Evolutionary conservation across 2,113 vertebrate genomes (phyloP), one percentile per base, ranked within the genome.

Genomic region (Synchiropus splendidus): DNA sequence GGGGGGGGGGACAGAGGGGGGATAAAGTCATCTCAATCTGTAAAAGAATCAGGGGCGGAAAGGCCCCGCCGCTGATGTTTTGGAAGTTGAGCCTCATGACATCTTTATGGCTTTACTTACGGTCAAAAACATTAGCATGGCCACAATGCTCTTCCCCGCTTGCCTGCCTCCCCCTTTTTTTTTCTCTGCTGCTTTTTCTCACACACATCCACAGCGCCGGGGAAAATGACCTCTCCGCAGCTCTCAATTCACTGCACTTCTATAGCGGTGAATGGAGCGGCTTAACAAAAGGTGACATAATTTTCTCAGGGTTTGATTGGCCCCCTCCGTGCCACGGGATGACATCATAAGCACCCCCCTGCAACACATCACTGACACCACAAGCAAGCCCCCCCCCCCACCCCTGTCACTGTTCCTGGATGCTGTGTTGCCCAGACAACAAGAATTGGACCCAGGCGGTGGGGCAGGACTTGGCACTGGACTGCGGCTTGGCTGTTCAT

Each of bases 211-310:
- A 67, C 55, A 65, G 67, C 48, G 59, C 71, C 64, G 61, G 30
- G 54, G 67, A 64, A 53, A 78, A 69, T 85, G 83, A 87, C 83
- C 86, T 77, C 75, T 76, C 67, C 62, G 66, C 83, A 82, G 81
- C 83, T 88, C 75, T 80, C 81, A 78, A 87, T 85, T 90, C 87
- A 88, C 76, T 80, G 79, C 75, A 73, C 84, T 85, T 90, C 83
- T 87, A 85, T 87, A 86, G 86, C 72, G 56, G 74, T 89, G 85
- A 89, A 89, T 87, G 88, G 88, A 83, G 54, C 78, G 43, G 74
- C 83, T 78, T 82, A 83, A 86, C 83, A 78, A 77, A 84, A 72
- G 73, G 76, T 95, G 89, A 94, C 89, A 87, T 95, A 87, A 94
- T 83, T 84, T 69, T 74, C 70, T 69, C 74, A 42, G 64, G 42